Evolutionary conservation across 2,113 vertebrate genomes (phyloP).

Genomic region (Apus apus): DNA sequence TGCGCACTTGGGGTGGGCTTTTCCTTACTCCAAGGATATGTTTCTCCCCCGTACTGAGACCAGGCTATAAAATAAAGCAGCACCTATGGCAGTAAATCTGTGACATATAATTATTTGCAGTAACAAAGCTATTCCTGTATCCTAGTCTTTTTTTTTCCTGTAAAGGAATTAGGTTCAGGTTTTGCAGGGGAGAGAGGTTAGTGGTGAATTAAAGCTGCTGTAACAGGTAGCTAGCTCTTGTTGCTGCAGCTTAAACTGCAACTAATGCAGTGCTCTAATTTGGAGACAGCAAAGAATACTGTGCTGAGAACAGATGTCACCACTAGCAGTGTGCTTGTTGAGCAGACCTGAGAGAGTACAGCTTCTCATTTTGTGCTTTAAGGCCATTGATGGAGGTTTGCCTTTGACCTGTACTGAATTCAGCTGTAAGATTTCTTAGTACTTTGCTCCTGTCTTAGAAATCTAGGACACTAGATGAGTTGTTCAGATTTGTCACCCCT

Average conservation of each 20-base stretch:
- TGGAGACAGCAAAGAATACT: neutral
- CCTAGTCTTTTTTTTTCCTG: neutral
- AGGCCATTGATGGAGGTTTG: neutral
- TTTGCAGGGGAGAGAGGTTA: neutral
- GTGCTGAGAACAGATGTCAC: neutral
- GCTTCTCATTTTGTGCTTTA: neutral
- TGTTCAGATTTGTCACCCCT: neutral
- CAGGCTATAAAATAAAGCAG: neutral
- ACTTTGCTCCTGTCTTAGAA: neutral
- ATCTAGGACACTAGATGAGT: neutral
- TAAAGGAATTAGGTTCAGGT: neutral
- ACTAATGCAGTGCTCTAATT: neutral
- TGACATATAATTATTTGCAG: neutral
- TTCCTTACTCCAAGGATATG: neutral
- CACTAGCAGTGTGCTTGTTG: neutral
- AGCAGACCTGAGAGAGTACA: neutral
- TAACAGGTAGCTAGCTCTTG: neutral
- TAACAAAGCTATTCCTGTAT: neutral
- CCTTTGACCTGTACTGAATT: neutral
- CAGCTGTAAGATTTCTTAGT: neutral
- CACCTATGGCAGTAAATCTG: neutral
- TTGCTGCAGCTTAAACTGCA: neutral
- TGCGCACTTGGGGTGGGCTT: neutral
- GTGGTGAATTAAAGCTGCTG: neutral
- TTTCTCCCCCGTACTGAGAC: neutral